These are phyloP conservation scores for Sarcophilus harrisii DNA, from an alignment of 2,797 vertebrate genomes.

Conservation along the genomic window DNA sequence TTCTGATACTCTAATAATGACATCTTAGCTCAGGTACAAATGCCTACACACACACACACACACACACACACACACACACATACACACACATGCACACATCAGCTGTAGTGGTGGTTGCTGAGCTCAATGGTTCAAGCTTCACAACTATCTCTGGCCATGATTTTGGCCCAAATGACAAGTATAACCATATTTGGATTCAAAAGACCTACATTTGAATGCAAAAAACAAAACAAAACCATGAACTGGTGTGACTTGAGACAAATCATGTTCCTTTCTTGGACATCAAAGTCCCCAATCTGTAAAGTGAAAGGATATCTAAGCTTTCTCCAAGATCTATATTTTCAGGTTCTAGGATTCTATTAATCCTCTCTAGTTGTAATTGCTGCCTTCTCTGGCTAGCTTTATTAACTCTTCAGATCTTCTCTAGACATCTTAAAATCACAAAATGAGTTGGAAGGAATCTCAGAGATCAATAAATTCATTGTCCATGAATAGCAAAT, in stretches of 20 bases:
- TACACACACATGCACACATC: not conserved
- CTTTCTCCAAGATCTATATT: not conserved
- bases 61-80: not conserved
- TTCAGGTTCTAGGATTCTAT: not conserved
- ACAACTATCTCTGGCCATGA: not conserved
- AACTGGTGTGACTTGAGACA: not conserved
- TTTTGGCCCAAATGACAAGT: not conserved
- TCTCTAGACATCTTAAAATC: not conserved
- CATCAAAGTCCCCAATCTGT: not conserved
- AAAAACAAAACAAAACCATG: not conserved
- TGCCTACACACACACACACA: not conserved
- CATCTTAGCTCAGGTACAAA: not conserved
- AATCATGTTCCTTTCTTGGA: not conserved
- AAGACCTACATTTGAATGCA: not conserved
- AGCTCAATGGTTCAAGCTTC: not conserved
- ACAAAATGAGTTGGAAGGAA: not conserved
- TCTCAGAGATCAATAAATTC: not conserved
- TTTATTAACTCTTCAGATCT: not conserved
- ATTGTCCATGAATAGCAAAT: not conserved
- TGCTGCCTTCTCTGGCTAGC: not conserved
- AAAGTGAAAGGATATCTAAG: not conserved
- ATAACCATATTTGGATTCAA: not conserved
- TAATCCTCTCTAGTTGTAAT: not conserved
- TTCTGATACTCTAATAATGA: not conserved
- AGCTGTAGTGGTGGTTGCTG: no score